Evolutionary conservation across 2,797 vertebrate genomes (phyloP).

Genomic region (Spinibarbus caldwelli): DNA sequence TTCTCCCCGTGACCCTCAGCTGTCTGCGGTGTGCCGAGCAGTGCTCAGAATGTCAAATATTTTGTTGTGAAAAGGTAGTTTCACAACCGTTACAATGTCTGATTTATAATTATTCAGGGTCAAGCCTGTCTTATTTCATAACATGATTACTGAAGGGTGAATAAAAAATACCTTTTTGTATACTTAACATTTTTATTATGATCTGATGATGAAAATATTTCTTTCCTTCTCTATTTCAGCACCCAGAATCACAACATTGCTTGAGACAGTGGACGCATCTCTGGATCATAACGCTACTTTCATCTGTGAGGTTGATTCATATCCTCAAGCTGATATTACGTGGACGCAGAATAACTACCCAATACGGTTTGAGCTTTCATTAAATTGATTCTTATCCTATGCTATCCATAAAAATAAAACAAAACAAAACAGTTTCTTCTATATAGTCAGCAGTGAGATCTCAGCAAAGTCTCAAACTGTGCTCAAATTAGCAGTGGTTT

Average conservation of each 20-base stretch:
- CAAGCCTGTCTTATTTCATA: conserved; percentile 38
- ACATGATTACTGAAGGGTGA: conserved; percentile 7
- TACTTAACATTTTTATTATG: neutral
- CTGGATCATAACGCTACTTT: conserved; percentile 94
- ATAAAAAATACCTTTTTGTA: neutral
- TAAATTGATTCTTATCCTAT: neutral
- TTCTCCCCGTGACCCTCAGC: conserved; percentile 19
- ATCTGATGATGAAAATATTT: neutral
- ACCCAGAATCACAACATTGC: conserved; percentile 87
- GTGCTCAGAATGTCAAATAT: conserved; percentile 47
- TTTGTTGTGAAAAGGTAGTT: conserved; percentile 46
- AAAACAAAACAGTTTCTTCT: neutral
- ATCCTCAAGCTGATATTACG: conserved; percentile 87
- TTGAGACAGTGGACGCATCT: conserved; percentile 90
- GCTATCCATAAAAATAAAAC: neutral
- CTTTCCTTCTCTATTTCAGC: conserved; percentile 70
- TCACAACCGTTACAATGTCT: conserved; percentile 45
- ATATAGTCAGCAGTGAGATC: neutral
- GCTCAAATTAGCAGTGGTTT: neutral
- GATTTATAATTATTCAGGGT: conserved; percentile 28
- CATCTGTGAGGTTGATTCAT: conserved; percentile 93
- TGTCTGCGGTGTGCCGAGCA: neutral
- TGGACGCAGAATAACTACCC: conserved; percentile 96
- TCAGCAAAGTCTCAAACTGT: neutral
- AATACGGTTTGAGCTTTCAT: conserved; percentile 82